Percentiles rank a stretch among this genome's conserved stretches.
Evolutionary conservation across 2,888 invertebrate genomes (phyloP).

Genomic region (Eulithis testata): DNA sequence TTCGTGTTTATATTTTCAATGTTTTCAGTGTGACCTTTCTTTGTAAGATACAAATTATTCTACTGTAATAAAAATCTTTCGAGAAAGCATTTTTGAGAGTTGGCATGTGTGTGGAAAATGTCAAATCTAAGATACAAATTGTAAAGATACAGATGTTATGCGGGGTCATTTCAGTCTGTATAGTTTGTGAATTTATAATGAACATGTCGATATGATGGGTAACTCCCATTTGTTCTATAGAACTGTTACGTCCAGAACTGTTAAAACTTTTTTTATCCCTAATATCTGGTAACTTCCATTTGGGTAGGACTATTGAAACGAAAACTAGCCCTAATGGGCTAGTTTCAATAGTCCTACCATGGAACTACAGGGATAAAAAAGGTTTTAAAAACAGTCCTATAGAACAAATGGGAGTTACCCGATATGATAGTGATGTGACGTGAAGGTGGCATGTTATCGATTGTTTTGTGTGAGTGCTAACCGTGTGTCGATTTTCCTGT

Average conservation of each 20-base stretch:
- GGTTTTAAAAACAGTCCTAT: too few species aligned
- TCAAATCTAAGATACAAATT: slow-evolving; percentile 42
- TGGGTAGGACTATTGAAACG: too few species aligned
- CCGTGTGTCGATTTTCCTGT: slow-evolving; percentile 82
- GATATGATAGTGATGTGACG: slow-evolving; percentile 61
- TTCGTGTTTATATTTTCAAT: slow-evolving; percentile 54
- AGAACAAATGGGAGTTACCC: too few species aligned
- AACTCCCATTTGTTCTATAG: too few species aligned
- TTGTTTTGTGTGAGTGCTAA: slow-evolving; percentile 86
- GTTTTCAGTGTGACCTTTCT: slow-evolving; percentile 60
- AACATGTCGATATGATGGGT: slow-evolving; percentile 59
- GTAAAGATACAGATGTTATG: slow-evolving; percentile 51
- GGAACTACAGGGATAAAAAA: too few species aligned
- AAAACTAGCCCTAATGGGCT: too few species aligned
- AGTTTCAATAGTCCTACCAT: too few species aligned
- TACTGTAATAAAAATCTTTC: slow-evolving; percentile 46
- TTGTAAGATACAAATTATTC: slow-evolving; percentile 52
- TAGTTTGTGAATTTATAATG: slow-evolving; percentile 62
- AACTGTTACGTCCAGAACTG: too few species aligned
- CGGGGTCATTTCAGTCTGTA: slow-evolving; percentile 21
- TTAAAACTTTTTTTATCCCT: too few species aligned
- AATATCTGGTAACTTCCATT: too few species aligned
- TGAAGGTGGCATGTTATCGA: slow-evolving; percentile 74
- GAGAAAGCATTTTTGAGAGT: slow-evolving; percentile 45
- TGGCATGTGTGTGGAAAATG: slow-evolving; percentile 68